Conservation (phyloP, 2,888 invertebrate genomes). For the Mechanitis mazaeus region DNA sequence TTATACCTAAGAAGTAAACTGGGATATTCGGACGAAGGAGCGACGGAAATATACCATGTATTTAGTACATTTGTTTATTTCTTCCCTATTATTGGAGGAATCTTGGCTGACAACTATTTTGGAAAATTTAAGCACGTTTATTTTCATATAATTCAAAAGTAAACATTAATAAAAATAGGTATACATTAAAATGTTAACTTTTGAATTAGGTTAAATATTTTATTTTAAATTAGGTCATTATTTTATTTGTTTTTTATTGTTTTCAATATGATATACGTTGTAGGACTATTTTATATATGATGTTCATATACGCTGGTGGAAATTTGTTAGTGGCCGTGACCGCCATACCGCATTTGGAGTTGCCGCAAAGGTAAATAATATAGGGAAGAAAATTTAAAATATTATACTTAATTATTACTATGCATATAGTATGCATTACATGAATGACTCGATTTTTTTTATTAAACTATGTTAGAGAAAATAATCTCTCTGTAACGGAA, state of each 20-base stretch:
- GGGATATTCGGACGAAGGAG: constrained; percentile 76
- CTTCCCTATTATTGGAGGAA: constrained; percentile 86
- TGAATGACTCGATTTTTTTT: no score
- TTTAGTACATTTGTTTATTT: constrained; percentile 86
- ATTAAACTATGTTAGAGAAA: no score
- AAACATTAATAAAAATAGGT: not conserved
- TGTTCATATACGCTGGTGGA: constrained; percentile 84
- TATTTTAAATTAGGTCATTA: not conserved
- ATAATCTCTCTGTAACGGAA: no score
- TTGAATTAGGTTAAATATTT: no score
- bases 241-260: not conserved
- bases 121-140: constrained; percentile 81
- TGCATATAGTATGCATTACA: no score
- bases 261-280: constrained; percentile 27
- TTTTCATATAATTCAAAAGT: not conserved
- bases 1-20: constrained; percentile 83
- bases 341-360: constrained; percentile 69
- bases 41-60: constrained; percentile 85
- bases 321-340: constrained; percentile 79
- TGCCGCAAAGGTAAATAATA: constrained; percentile 58
- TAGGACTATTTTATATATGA: constrained; percentile 83
- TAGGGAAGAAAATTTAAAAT: not conserved
- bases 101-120: constrained; percentile 86
- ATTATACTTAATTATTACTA: not conserved
- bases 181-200: not conserved